Conservation (phyloP, 1,140 invertebrate genomes). For the Ganaspis sp. region DNA sequence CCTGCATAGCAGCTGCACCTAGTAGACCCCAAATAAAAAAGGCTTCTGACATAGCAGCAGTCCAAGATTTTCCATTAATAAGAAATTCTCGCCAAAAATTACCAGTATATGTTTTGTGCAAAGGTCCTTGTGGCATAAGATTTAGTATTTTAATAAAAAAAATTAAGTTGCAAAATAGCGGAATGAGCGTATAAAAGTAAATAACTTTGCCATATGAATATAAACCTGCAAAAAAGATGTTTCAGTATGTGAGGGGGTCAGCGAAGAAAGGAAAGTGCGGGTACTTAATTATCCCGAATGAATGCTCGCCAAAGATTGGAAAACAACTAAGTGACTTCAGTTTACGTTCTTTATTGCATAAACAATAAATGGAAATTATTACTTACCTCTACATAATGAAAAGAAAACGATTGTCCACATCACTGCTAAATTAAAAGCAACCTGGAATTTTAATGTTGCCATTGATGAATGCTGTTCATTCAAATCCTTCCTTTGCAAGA, state of each 20-base stretch:
- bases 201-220: conserved; percentile 91
- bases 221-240: conserved; percentile 79
- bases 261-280: too few species aligned
- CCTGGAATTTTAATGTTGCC: conserved; percentile 88
- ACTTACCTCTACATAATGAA: conserved; percentile 89
- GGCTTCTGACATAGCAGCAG: conserved; percentile 90
- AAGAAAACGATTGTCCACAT: conserved; percentile 94
- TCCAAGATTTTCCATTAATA: conserved; percentile 84
- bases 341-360: too few species aligned
- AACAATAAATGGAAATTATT: conserved; percentile 19
- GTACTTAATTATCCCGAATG: too few species aligned
- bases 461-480: conserved; percentile 78
- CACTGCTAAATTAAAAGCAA: conserved; percentile 91
- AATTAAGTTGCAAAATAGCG: conserved; percentile 84
- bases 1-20: conserved; percentile 90
- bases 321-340: too few species aligned
- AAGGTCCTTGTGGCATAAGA: conserved; percentile 80
- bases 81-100: conserved; percentile 91
- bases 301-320: too few species aligned
- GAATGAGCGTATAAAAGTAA: conserved; percentile 84
- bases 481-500: conserved; percentile 84
- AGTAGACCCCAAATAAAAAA: conserved; percentile 93
- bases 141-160: conserved; percentile 86
- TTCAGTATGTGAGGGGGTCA: too few species aligned
- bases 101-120: conserved; percentile 83